phyloP scores from a whole-genome alignment of 2,888 invertebrate genomes.

The Lasioglossum pauxillum region DNA sequence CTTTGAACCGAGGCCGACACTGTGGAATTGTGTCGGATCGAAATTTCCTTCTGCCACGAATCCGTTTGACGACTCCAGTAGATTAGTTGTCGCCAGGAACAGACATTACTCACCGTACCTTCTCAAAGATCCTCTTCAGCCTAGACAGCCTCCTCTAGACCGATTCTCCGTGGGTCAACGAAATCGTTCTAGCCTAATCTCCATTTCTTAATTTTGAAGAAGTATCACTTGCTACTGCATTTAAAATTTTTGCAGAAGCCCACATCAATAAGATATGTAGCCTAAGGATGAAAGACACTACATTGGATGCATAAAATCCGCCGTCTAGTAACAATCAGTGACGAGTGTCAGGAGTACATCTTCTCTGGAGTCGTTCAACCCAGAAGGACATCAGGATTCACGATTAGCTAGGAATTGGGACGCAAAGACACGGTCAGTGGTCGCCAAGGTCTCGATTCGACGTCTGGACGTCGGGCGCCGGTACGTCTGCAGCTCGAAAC shows the following conservation, averaged over 20 bases:
- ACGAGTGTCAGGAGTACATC: not conserved
- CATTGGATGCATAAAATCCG: not conserved
- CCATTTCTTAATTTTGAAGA: not conserved
- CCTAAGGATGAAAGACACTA: too few relatives aligned
- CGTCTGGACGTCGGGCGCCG: slow-evolving; percentile 74
- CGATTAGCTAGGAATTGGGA: slow-evolving; percentile 1
- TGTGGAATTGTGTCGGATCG: not conserved
- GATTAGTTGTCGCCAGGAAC: not conserved
- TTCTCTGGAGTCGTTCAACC: not conserved
- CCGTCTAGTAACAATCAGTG: not conserved
- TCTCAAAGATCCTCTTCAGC: not conserved
- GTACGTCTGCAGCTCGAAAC: slow-evolving; percentile 68
- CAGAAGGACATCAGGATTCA: not conserved
- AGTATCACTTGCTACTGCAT: too few relatives aligned
- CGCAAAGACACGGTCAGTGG: slow-evolving; percentile 59
- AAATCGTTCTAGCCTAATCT: not conserved
- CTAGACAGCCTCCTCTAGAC: not conserved
- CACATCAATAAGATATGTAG: too few relatives aligned
- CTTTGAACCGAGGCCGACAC: slow-evolving; percentile 13
- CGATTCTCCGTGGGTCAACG: not conserved
- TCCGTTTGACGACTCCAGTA: not conserved
- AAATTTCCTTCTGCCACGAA: not conserved
- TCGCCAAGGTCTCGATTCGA: slow-evolving; percentile 73
- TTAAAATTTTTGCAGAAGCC: too few relatives aligned
- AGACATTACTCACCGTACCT: not conserved